These are phyloP conservation scores for Gobiocypris rarus DNA, from an alignment of 2,113 vertebrate genomes.

Conservation along the genomic window DNA sequence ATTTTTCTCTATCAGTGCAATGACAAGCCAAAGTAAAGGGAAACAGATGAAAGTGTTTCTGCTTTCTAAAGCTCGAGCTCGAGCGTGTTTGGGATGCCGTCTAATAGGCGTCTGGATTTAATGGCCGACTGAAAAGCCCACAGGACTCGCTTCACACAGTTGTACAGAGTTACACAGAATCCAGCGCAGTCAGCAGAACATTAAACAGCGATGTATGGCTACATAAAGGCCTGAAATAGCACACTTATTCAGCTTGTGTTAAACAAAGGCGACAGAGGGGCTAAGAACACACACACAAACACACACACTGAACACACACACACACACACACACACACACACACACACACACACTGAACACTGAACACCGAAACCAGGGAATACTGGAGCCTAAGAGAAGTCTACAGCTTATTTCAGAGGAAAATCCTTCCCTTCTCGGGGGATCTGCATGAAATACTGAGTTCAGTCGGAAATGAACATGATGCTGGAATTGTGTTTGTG, in stretches of 20 bases:
- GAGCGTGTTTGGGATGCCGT: slow-evolving; percentile 1
- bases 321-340: neutral
- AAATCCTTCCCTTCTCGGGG: no score
- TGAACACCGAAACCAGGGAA: neutral
- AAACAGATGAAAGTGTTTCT: neutral
- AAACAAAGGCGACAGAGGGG: neutral
- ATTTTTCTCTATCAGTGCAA: neutral
- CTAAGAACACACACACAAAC: neutral
- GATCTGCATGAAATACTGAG: no score
- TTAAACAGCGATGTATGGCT: slow-evolving; percentile 27
- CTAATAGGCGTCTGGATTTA: slow-evolving; percentile 47
- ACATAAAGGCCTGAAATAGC: slow-evolving; percentile 25
- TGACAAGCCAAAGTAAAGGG: neutral
- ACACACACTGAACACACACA: neutral
- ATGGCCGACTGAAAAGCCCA: slow-evolving; percentile 48
- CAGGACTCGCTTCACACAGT: slow-evolving; percentile 47
- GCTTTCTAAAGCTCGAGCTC: neutral
- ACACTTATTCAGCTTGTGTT: slow-evolving; percentile 15
- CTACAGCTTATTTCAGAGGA: no score
- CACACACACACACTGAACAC: neutral
- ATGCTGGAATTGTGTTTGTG: no score
- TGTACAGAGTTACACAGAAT: slow-evolving; percentile 33
- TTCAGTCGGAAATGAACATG: no score
- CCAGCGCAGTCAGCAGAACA: slow-evolving; percentile 40
- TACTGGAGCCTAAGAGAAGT: no score